phyloP scores from a whole-genome alignment of 30 jellyfish, hydroid and myxozoan genomes.

The Clytia hemisphaerica region DNA sequence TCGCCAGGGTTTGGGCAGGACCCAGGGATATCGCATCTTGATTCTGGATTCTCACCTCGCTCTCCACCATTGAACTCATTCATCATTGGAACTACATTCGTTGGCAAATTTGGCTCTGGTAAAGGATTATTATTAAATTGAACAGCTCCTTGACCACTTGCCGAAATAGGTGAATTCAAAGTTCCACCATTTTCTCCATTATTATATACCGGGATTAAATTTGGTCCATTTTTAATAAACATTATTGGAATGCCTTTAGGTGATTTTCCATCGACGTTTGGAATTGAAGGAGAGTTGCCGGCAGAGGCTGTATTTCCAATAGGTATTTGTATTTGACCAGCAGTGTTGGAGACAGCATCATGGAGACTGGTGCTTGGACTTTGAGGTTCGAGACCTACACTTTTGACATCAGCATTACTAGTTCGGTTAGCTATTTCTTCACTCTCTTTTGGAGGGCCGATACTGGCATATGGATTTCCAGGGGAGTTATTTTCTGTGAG shows the following conservation, averaged over 20 bases:
- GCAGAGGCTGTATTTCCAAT: neutral
- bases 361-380: neutral
- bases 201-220: conserved; percentile 85
- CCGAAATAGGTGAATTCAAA: conserved; percentile 19
- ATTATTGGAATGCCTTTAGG: conserved; percentile 78
- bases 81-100: conserved; percentile 36
- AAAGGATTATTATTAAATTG: conserved; percentile 29
- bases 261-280: neutral
- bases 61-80: no score
- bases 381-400: conserved; percentile 11
- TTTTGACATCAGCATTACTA: conserved; percentile 8
- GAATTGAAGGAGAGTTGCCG: neutral
- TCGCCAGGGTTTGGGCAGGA: conserved; percentile 35
- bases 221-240: conserved; percentile 86
- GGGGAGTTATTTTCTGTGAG: no score
- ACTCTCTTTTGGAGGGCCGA: conserved; percentile 95
- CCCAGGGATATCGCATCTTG: conserved; percentile 34
- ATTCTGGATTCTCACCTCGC: no score
- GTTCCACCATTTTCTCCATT: neutral
- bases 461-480: conserved; percentile 70
- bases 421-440: conserved; percentile 79
- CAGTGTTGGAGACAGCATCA: conserved; percentile 4
- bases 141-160: conserved; percentile 23
- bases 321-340: conserved; percentile 15
- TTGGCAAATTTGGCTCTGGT: conserved; percentile 45